Conservation (phyloP, 2,888 invertebrate genomes). For the Monochamus alternatus region DNA sequence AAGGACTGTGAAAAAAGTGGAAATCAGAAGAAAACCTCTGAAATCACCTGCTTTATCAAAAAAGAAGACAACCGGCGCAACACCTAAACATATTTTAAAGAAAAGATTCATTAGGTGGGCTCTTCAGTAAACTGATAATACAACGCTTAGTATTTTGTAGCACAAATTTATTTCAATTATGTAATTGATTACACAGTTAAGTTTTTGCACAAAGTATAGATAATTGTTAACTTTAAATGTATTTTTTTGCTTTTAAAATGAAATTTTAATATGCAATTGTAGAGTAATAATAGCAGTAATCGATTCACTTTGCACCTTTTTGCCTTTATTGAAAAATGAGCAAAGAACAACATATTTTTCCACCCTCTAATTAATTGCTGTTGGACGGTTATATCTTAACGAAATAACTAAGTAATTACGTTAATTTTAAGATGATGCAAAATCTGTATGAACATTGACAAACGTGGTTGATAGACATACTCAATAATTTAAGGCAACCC, state of each 20-base stretch:
- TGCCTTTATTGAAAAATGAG: neutral
- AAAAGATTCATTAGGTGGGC: slow-evolving; percentile 57
- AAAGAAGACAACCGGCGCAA: slow-evolving; percentile 24
- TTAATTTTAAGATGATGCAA: too few species aligned
- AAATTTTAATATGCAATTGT: too few species aligned
- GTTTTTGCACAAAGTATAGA: neutral
- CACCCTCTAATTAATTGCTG: too few species aligned
- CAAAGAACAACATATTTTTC: neutral
- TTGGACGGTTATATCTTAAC: too few species aligned
- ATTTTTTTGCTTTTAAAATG: neutral
- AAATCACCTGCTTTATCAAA: slow-evolving; percentile 26
- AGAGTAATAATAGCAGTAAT: too few species aligned
- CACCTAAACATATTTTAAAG: slow-evolving; percentile 55
- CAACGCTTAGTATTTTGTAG: neutral
- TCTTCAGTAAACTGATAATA: neutral
- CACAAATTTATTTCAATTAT: neutral
- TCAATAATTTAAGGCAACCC: too few species aligned
- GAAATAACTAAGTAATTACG: too few species aligned
- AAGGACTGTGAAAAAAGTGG: slow-evolving; percentile 51
- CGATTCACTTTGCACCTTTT: neutral
- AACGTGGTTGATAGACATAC: too few species aligned
- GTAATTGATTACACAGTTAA: neutral
- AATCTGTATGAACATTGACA: too few species aligned
- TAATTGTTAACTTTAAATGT: neutral
- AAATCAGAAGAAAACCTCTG: slow-evolving; percentile 51